phyloP scores from a whole-genome alignment of 2,113 vertebrate genomes.

The Illadopsis cleaveri region DNA sequence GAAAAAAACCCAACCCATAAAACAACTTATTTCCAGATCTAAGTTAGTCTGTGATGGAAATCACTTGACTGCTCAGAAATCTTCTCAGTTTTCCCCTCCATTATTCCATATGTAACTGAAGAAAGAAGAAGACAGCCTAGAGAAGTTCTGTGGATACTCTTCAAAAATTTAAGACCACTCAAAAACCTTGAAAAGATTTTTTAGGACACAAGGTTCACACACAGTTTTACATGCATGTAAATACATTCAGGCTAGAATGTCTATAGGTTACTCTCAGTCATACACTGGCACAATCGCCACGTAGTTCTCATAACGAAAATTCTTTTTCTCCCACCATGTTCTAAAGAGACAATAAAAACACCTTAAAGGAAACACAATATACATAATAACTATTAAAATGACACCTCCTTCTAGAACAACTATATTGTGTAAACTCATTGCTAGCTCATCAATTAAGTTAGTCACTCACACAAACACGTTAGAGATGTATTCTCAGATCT shows the following conservation, averaged over 20 bases:
- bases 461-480: not conserved
- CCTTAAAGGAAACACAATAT: not conserved
- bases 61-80: not conserved
- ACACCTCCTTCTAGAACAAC: not conserved
- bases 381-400: not conserved
- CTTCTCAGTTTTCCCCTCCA: not conserved
- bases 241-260: not conserved
- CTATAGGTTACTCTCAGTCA: not conserved
- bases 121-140: not conserved
- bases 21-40: not conserved
- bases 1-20: not conserved
- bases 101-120: not conserved
- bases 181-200: not conserved
- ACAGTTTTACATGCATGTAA: accelerated
- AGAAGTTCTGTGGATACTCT: not conserved
- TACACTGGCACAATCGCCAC: not conserved
- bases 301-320: not conserved
- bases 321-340: not conserved
- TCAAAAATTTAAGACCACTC: not conserved
- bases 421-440: not conserved
- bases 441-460: not conserved
- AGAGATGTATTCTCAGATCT: not conserved
- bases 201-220: not conserved
- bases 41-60: not conserved
- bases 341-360: not conserved